Evolutionary conservation across 2,113 vertebrate species (phyloP).

Genomic region (Gymnarchus niloticus): DNA sequence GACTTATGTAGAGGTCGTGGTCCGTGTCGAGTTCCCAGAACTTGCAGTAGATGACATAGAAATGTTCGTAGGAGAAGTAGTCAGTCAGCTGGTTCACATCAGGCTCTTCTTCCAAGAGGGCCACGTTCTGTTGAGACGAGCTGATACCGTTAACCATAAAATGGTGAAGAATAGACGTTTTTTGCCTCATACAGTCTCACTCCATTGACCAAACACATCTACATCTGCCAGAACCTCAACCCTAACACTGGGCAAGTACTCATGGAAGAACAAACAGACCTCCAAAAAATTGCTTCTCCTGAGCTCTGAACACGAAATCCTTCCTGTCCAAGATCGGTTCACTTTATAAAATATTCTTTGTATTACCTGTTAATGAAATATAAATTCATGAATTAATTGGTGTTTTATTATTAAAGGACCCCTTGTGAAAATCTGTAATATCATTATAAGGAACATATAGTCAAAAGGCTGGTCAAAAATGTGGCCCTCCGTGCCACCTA

Average conservation of each 20-base stretch:
- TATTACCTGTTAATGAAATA: conserved; percentile 70
- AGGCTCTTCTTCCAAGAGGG: conserved; percentile 80
- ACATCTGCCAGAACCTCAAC: neutral
- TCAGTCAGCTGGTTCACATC: conserved; percentile 93
- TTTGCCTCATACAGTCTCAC: neutral
- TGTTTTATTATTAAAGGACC: neutral
- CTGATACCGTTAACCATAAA: no score
- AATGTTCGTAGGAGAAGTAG: conserved; percentile 96
- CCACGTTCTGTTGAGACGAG: conserved; percentile 68
- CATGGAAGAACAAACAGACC: conserved; percentile 52
- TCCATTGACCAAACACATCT: neutral
- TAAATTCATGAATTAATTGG: neutral
- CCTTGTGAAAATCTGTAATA: neutral
- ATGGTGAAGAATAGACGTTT: no score
- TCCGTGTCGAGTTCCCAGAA: conserved; percentile 97
- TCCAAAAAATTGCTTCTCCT: conserved; percentile 88
- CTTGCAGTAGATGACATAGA: conserved; percentile 97
- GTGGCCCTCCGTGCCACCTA: conserved; percentile 51
- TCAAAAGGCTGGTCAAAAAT: no score
- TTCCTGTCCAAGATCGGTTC: conserved; percentile 89
- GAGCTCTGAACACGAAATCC: conserved; percentile 81
- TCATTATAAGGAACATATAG: neutral
- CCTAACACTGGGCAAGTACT: no score
- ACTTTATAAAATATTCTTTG: conserved; percentile 95
- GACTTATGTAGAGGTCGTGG: conserved; percentile 90